Evolutionary conservation across 2,797 vertebrate species (phyloP).

Genomic region (Lacerta bilineata): DNA sequence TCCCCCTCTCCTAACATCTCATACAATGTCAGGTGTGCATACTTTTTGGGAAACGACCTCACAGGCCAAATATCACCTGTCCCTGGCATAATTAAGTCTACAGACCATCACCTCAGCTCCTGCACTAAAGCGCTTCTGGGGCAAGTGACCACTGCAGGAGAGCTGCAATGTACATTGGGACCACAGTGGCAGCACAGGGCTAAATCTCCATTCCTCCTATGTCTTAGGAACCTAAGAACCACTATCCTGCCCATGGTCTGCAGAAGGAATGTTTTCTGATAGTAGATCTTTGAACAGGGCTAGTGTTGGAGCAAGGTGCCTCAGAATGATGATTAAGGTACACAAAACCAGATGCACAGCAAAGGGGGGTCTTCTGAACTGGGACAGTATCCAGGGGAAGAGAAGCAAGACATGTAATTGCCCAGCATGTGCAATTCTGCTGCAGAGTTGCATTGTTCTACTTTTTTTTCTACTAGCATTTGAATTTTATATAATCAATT

Average conservation of each 20-base stretch:
- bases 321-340: background rate
- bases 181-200: background rate
- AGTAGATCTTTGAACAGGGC: constrained; percentile 13
- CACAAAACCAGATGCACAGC: background rate
- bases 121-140: background rate
- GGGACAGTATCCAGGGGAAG: background rate
- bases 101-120: no score
- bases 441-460: background rate
- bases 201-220: background rate
- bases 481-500: constrained; percentile 12
- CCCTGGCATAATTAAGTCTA: no score
- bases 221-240: no score
- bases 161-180: background rate
- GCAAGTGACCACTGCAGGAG: background rate
- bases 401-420: background rate
- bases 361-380: constrained; percentile 25
- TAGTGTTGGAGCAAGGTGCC: constrained; percentile 14
- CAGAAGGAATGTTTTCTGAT: constrained; percentile 20
- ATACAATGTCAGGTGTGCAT: no score
- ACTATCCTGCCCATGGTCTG: no score
- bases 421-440: background rate
- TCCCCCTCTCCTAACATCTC: no score
- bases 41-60: no score
- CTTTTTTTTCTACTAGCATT: background rate
- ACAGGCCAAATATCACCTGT: no score